Evolutionary conservation across 2,888 invertebrate species (phyloP).

Genomic region (Drosophila ezoana): DNA sequence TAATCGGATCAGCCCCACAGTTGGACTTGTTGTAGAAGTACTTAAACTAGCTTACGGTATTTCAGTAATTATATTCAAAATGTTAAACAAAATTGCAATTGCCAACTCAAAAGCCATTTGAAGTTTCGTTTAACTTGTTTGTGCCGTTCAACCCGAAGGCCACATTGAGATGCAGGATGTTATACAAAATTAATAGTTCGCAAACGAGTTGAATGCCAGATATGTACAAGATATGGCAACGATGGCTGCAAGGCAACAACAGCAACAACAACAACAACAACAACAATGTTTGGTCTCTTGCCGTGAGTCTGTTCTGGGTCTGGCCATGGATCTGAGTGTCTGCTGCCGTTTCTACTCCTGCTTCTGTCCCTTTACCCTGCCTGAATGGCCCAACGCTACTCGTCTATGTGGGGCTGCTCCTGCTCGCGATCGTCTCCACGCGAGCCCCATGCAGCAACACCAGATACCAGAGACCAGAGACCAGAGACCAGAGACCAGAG

Average conservation of each 20-base stretch:
- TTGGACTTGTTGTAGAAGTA: background rate
- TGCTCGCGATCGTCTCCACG: conserved; percentile 46
- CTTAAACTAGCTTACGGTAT: conserved; percentile 4
- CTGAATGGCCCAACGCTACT: conserved; percentile 26
- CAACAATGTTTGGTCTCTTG: conserved; percentile 24
- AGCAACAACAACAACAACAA: conserved; percentile 25
- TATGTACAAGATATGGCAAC: conserved; percentile 69
- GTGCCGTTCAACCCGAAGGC: conserved; percentile 71
- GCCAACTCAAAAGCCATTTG: conserved; percentile 31
- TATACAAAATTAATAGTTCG: conserved; percentile 80
- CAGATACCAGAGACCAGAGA: conserved; percentile 16
- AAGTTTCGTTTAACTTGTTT: conserved; percentile 38
- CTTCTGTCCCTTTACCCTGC: conserved; percentile 1
- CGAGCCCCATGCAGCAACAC: conserved; percentile 55
- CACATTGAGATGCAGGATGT: conserved; percentile 77
- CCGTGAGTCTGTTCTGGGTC: conserved; percentile 33
- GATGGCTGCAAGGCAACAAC: conserved; percentile 56
- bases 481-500: conserved; percentile 24
- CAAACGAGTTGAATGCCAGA: conserved; percentile 81
- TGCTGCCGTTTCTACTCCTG: conserved; percentile 41
- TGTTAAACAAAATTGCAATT: conserved; percentile 11
- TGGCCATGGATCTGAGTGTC: conserved; percentile 30
- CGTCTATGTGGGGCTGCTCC: conserved; percentile 45
- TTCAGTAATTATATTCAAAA: conserved; percentile 18
- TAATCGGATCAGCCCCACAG: background rate